Evolutionary conservation across 2,888 invertebrate genomes (phyloP).

Genomic region (Platycheirus rosarum): DNA sequence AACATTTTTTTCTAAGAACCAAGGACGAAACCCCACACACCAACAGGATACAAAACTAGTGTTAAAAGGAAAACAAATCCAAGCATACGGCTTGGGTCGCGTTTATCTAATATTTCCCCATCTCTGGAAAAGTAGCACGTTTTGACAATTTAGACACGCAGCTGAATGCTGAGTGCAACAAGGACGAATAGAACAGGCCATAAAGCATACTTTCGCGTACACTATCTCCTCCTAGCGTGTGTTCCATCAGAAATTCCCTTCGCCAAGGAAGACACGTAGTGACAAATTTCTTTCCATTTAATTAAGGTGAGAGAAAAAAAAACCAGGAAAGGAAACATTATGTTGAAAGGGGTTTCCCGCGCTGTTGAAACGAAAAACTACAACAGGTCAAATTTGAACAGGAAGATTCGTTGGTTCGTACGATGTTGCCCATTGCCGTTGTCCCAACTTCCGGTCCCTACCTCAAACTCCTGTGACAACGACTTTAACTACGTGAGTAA

Average conservation of each 20-base stretch:
- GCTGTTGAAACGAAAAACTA: constrained; percentile 32
- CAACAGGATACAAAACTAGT: background rate
- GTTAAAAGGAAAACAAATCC: constrained; percentile 37
- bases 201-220: constrained; percentile 70
- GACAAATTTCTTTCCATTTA: constrained; percentile 73
- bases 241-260: constrained; percentile 40
- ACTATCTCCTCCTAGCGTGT: constrained; percentile 31
- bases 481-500: constrained; percentile 64
- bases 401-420: background rate
- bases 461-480: constrained; percentile 13
- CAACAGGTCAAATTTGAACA: constrained; percentile 53
- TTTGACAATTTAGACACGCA: constrained; percentile 57
- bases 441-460: too few relatives aligned
- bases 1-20: too few relatives aligned
- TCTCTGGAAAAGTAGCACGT: constrained; percentile 48
- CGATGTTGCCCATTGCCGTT: too few relatives aligned
- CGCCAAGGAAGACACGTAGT: constrained; percentile 53
- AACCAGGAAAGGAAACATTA: constrained; percentile 29
- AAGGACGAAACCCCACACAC: background rate
- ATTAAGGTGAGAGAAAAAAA: constrained; percentile 60
- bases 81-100: constrained; percentile 26
- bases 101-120: constrained; percentile 27
- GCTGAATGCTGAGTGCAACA: constrained; percentile 35
- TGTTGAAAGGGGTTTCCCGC: constrained; percentile 49
- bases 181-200: constrained; percentile 50